Percentiles rank a stretch among this genome's conserved stretches.
Conservation (phyloP, 2,797 vertebrate species). For the Rhadinocentrus ornatus region DNA sequence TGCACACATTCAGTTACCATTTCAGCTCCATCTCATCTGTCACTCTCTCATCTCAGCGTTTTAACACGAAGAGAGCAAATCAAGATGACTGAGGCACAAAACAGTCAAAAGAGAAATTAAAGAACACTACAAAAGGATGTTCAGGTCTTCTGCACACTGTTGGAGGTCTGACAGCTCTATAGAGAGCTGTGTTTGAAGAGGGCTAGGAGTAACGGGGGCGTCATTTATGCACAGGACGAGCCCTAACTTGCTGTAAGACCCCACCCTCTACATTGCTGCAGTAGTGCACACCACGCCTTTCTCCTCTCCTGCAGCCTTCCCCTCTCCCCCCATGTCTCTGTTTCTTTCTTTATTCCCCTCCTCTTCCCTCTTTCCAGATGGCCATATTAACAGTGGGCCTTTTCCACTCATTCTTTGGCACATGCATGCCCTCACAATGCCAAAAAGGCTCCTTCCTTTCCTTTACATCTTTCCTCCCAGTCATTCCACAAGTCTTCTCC, state of each 20-base stretch:
- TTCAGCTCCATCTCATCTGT: neutral
- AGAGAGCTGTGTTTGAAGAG: constrained; percentile 21
- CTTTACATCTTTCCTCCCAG: constrained; percentile 17
- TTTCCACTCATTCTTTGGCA: constrained; percentile 58
- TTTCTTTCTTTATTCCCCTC: neutral
- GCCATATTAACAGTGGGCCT: constrained; percentile 50
- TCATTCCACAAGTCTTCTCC: constrained; percentile 21
- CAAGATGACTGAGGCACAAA: neutral
- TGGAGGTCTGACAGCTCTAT: constrained; percentile 37
- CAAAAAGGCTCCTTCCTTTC: constrained; percentile 36
- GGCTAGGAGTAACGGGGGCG: constrained; percentile 8
- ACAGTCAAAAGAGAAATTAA: neutral
- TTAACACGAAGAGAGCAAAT: constrained; percentile 1
- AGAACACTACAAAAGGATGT: neutral
- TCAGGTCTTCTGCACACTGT: constrained; percentile 6
- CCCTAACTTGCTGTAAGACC: constrained; percentile 59
- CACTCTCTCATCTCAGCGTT: constrained; percentile 10
- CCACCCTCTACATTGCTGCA: constrained; percentile 75
- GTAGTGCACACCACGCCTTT: constrained; percentile 61
- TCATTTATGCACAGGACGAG: constrained; percentile 59
- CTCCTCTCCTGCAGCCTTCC: constrained; percentile 37
- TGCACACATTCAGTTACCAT: constrained; percentile 40
- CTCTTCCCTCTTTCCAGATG: constrained; percentile 58
- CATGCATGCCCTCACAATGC: constrained; percentile 19
- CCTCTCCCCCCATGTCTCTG: constrained; percentile 10